These are phyloP conservation scores for Idris sp. DNA, from an alignment of 1,140 invertebrate species.

Conservation along the genomic window DNA sequence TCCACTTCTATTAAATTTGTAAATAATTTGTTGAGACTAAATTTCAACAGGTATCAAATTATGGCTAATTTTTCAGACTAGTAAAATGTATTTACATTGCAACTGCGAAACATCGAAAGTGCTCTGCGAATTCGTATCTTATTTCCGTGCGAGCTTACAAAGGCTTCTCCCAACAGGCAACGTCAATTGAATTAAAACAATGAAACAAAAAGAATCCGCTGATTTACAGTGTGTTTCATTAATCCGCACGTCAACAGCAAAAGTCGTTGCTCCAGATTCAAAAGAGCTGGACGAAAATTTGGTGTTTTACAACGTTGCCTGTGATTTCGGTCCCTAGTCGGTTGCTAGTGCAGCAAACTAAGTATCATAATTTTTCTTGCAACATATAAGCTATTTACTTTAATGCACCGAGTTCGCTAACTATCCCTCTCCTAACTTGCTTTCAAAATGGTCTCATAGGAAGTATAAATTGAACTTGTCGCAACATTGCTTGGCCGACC, in stretches of 20 bases:
- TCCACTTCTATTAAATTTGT: no score
- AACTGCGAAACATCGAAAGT: no score
- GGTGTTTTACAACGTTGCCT: constrained; percentile 14
- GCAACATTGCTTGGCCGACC: constrained; percentile 14
- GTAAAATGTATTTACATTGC: no score
- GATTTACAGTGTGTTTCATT: constrained; percentile 34
- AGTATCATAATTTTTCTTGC: constrained; percentile 54
- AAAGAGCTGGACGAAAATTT: constrained; percentile 41
- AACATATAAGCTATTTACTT: constrained; percentile 53
- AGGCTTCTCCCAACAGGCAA: not conserved
- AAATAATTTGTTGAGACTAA: no score
- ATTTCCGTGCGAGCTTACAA: not conserved
- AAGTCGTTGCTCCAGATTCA: constrained; percentile 25
- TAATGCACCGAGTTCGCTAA: constrained; percentile 52
- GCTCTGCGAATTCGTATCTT: constrained; percentile 6
- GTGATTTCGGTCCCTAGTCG: constrained; percentile 40
- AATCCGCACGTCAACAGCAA: constrained; percentile 29
- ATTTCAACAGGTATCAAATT: no score
- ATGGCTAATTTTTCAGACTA: no score
- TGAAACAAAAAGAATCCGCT: constrained; percentile 13
- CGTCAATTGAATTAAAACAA: constrained; percentile 29
- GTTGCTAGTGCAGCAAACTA: constrained; percentile 38
- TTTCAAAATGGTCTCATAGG: constrained; percentile 46
- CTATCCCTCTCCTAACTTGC: constrained; percentile 47
- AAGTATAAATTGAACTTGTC: constrained; percentile 44